Evolutionary conservation across 2,113 vertebrate species (phyloP), one percentile per base, ranked within the genome.

Genomic region (Spermophilus dauricus): DNA sequence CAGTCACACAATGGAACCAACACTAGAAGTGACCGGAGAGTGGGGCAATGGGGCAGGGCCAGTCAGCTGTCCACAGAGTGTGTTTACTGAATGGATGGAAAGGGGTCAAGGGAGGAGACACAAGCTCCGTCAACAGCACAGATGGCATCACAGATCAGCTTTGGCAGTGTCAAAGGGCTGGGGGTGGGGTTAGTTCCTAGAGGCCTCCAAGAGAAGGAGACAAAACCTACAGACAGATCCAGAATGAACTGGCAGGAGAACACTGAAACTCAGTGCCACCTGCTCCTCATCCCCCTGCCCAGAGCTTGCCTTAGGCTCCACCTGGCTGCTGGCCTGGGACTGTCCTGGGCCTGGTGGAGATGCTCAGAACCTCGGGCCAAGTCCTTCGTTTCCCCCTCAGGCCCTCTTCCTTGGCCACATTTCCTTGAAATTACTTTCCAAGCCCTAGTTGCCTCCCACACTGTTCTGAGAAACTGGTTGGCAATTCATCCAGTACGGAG

Each of bases 341-440:
- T 42, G 4, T 5, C 77, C 28, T 30, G 16, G 69, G 72, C 22
- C 76, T 30, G 22, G 80, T 1, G 0, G 3, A 63, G n/a, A 20
- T 30, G 28, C 88, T 75, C 34, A 0, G 26, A 81, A 51, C 58
- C 39, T 70, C 73, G 14, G 4, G 39, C 86, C 61, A 65, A 63
- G 42, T 30, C 39, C 24, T 78, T 65, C 67, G 20, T 13, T 3
- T 63, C 20, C 28, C 53, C 14, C 32, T 10, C 1, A 61, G 13
- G 11, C n/a, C 53, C n/a, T 45, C 63, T 69, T 81, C 18, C 56
- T 80, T n/a, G 18, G 76, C 69, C 45, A 5, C 45, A 10, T 91
- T 95, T 96, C 78, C 86, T 91, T 1, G 37, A 94, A 96, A 92
- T 56, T 20, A 39, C 73, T 85, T 61, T 72, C 73, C 26, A 48